A percentile compares a stretch with the other conserved stretches of the same genome.
These are phyloP conservation scores for Lacanobia wlatinum DNA, from an alignment of 2,888 invertebrate species.

Conservation along the genomic window DNA sequence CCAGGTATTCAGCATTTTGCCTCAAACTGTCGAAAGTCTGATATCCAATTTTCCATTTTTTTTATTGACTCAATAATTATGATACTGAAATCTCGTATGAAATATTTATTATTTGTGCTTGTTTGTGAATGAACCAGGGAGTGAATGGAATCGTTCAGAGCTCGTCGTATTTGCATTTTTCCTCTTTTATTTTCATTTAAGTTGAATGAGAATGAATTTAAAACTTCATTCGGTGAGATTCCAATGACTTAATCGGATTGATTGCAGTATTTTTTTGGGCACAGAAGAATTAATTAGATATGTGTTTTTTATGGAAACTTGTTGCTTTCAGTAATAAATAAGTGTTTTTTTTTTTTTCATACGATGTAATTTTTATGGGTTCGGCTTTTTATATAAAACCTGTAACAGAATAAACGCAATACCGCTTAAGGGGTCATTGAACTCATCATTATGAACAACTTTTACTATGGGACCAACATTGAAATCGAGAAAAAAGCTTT, in stretches of 20 bases:
- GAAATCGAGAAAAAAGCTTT: too few species aligned
- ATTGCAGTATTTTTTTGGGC: neutral
- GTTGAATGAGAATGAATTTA: slow-evolving; percentile 1
- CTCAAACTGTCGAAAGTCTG: neutral
- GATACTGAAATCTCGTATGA: slow-evolving; percentile 1
- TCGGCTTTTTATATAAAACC: too few species aligned
- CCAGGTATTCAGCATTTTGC: too few species aligned
- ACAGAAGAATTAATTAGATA: neutral
- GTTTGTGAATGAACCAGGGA: slow-evolving; percentile 9
- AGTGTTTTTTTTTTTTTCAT: too few species aligned
- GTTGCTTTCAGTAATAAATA: neutral
- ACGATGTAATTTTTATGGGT: too few species aligned
- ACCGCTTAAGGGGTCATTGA: too few species aligned
- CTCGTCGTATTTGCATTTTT: neutral
- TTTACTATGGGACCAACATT: too few species aligned
- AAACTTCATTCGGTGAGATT: neutral
- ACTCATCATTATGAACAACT: too few species aligned
- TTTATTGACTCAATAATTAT: neutral
- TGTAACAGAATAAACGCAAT: too few species aligned
- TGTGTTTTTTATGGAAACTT: neutral
- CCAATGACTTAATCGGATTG: neutral
- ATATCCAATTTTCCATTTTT: slow-evolving; percentile 1
- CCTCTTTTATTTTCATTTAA: neutral
- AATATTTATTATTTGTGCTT: neutral
- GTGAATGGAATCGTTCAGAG: neutral